Conservation (phyloP, 2,797 vertebrate species). For the Anabacerthia variegaticeps region DNA sequence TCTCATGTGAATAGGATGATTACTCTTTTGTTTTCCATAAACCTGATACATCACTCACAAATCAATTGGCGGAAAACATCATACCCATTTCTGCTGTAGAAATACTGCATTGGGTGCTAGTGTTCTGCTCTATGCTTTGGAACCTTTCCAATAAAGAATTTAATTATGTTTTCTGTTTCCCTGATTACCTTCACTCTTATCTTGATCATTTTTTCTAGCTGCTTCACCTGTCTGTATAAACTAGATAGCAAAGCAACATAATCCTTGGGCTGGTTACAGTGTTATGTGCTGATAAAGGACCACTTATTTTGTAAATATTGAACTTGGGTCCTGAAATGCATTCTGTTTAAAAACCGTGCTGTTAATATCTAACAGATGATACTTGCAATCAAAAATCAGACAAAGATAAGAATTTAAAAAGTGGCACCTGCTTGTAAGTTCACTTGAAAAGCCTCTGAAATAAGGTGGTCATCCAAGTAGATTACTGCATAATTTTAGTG, state of each 20-base stretch:
- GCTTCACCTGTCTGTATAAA: not conserved
- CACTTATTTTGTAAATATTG: not conserved
- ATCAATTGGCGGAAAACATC: not conserved
- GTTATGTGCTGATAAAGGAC: not conserved
- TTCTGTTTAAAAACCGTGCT: not conserved
- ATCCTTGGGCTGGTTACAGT: not conserved
- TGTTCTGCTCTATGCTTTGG: not conserved
- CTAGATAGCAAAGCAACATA: not conserved
- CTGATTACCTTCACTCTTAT: not conserved
- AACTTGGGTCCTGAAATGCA: not conserved
- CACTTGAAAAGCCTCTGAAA: not conserved
- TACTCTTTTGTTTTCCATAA: not conserved
- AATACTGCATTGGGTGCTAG: not conserved
- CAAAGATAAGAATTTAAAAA: not conserved
- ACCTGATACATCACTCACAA: not conserved
- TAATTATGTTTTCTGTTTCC: constrained; percentile 6
- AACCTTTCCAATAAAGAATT: not conserved
- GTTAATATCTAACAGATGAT: not conserved
- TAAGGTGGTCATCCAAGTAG: not conserved
- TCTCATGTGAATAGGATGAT: not conserved
- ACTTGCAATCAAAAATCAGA: not conserved
- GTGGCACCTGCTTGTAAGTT: not conserved
- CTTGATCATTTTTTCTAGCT: rapidly evolving
- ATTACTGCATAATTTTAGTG: not conserved
- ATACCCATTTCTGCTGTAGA: not conserved